phyloP scores from a whole-genome alignment of 2,888 invertebrate species.

The Onchidella celtica region DNA sequence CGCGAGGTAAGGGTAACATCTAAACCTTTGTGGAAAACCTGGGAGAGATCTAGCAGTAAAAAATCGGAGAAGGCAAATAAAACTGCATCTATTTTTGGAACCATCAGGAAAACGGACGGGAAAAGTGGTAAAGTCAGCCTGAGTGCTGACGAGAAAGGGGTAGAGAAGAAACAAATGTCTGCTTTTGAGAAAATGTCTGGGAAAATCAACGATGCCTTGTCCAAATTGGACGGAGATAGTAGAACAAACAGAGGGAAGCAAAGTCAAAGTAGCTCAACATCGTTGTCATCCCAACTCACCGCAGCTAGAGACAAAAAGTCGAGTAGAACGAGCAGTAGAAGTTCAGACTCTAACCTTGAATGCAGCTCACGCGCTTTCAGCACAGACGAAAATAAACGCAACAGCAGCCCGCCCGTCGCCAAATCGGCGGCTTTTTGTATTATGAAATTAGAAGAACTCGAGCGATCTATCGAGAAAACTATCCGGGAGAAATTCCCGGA shows the following conservation, averaged over 20 bases:
- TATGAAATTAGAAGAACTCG: slow-evolving; percentile 54
- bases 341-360: slow-evolving; percentile 24
- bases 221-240: background rate
- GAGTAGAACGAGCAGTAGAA: background rate
- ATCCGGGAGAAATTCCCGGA: slow-evolving; percentile 55
- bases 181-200: background rate
- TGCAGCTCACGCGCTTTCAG: slow-evolving; percentile 15
- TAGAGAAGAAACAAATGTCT: background rate
- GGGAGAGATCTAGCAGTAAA: slow-evolving; percentile 41
- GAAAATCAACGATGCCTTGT: background rate
- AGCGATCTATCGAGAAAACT: slow-evolving; percentile 53
- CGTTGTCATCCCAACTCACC: background rate
- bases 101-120: slow-evolving; percentile 19
- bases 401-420: slow-evolving; percentile 35
- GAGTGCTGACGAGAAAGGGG: background rate
- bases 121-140: background rate
- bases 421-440: slow-evolving; percentile 52
- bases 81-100: slow-evolving; percentile 39
- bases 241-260: background rate
- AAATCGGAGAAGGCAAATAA: background rate
- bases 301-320: background rate
- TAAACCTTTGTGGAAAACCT: slow-evolving; percentile 42
- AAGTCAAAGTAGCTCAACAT: background rate
- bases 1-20: background rate
- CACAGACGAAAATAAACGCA: slow-evolving; percentile 13